A percentile compares a stretch with the other conserved stretches of the same genome.
Conservation (phyloP, 2,888 invertebrate species). For the Cephonodes hylas region DNA sequence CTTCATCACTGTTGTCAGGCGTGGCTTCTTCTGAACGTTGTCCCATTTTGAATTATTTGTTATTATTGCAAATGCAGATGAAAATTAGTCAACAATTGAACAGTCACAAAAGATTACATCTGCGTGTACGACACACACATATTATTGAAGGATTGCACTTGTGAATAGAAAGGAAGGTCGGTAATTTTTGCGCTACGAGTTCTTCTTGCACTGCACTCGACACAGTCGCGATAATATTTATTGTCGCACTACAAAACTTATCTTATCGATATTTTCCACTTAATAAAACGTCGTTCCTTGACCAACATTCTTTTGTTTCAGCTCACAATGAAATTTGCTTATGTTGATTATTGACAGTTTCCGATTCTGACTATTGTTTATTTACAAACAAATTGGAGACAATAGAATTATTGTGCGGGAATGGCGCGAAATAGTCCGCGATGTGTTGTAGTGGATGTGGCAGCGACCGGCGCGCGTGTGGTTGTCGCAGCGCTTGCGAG, state of each 20-base stretch:
- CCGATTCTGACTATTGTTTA: slow-evolving; percentile 17
- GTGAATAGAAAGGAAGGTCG: slow-evolving; percentile 59
- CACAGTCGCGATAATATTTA: slow-evolving; percentile 51
- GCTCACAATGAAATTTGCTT: slow-evolving; percentile 23
- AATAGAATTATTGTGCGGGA: not conserved
- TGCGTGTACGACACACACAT: not conserved
- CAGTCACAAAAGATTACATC: slow-evolving; percentile 25
- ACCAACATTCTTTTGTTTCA: slow-evolving; percentile 54
- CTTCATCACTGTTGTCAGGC: slow-evolving; percentile 68
- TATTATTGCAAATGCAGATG: slow-evolving; percentile 36
- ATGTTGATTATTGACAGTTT: slow-evolving; percentile 26
- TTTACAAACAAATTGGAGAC: slow-evolving; percentile 22
- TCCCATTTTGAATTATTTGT: slow-evolving; percentile 56
- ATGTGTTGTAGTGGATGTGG: not conserved
- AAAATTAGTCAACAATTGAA: slow-evolving; percentile 49
- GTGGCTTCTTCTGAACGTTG: slow-evolving; percentile 56
- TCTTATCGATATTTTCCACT: slow-evolving; percentile 71
- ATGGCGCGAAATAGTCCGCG: not conserved
- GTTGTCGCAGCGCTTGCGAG: slow-evolving; percentile 40
- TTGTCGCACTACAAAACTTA: slow-evolving; percentile 46
- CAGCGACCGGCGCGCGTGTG: slow-evolving; percentile 40
- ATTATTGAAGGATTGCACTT: slow-evolving; percentile 2
- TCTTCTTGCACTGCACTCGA: slow-evolving; percentile 48
- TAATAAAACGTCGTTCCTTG: slow-evolving; percentile 48
- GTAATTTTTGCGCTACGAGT: slow-evolving; percentile 48